A percentile compares a stretch with the other conserved stretches of the same genome.
These are phyloP conservation scores for Perdita meconis DNA, from an alignment of 2,888 invertebrate species.

Conservation along the genomic window DNA sequence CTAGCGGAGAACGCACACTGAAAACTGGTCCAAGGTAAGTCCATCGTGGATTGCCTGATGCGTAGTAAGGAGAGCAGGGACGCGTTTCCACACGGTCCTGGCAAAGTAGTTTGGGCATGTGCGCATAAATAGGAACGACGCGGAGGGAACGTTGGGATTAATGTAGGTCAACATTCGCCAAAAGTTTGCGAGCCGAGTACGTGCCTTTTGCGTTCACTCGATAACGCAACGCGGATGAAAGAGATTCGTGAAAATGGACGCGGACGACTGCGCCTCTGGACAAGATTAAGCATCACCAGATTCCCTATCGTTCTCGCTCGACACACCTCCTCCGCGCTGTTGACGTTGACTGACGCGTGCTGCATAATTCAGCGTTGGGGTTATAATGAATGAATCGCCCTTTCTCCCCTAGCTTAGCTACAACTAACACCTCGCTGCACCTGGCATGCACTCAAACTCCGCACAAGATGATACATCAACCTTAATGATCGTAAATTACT, in stretches of 20 bases:
- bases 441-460: not conserved
- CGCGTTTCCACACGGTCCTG: constrained; percentile 13
- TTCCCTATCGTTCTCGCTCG: constrained; percentile 8
- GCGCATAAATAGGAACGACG: constrained; percentile 27
- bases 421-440: not conserved
- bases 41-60: constrained; percentile 52
- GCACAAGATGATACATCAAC: not conserved
- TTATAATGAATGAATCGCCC: constrained; percentile 48
- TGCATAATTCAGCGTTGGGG: constrained; percentile 47
- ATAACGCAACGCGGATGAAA: constrained; percentile 9
- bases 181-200: constrained; percentile 42
- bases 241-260: not conserved
- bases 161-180: constrained; percentile 60
- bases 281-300: constrained; percentile 22
- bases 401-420: not conserved
- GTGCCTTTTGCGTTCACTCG: constrained; percentile 26
- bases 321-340: constrained; percentile 16
- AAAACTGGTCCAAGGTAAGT: constrained; percentile 66
- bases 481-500: not conserved
- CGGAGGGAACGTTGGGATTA: constrained; percentile 41
- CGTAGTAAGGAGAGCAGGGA: constrained; percentile 36
- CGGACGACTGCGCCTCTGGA: constrained; percentile 4
- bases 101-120: constrained; percentile 21
- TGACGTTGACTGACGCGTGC: constrained; percentile 43
- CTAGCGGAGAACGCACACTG: constrained; percentile 32